These are phyloP conservation scores for Petaurus breviceps DNA, from an alignment of 2,113 vertebrate genomes.

Conservation along the genomic window DNA sequence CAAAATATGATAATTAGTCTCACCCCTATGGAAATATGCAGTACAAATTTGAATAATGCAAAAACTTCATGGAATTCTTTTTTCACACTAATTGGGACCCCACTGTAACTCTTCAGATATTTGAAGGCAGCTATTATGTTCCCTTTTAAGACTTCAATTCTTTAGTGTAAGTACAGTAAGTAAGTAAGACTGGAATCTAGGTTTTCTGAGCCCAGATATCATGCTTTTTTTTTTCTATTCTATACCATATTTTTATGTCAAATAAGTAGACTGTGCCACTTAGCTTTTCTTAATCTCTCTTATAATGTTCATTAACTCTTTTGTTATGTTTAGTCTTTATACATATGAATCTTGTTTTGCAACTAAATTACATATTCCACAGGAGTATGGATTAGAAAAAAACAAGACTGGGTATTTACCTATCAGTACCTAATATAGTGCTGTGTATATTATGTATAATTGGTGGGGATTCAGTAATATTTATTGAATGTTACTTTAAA, in stretches of 20 bases:
- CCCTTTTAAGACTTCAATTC: neutral
- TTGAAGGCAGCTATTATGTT: neutral
- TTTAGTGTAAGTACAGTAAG: neutral
- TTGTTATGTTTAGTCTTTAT: constrained; percentile 23
- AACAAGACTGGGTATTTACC: neutral
- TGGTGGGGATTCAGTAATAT: neutral
- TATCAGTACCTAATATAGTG: neutral
- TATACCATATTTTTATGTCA: neutral
- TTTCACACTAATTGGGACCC: neutral
- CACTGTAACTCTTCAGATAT: neutral
- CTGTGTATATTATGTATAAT: neutral
- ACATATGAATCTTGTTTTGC: neutral
- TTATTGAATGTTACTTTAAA: constrained; percentile 13
- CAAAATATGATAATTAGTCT: too few relatives aligned
- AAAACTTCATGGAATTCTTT: neutral
- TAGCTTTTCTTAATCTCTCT: constrained; percentile 32
- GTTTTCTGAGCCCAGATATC: neutral
- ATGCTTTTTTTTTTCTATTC: neutral
- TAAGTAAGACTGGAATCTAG: neutral
- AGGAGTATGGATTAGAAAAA: neutral
- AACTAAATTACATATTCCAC: constrained; percentile 3
- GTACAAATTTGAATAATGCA: too few relatives aligned
- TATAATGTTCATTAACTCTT: neutral
- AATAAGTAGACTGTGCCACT: neutral
- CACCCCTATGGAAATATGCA: neutral